phyloP scores from a whole-genome alignment of 2,113 vertebrate genomes.

The Rostratula benghalensis region DNA sequence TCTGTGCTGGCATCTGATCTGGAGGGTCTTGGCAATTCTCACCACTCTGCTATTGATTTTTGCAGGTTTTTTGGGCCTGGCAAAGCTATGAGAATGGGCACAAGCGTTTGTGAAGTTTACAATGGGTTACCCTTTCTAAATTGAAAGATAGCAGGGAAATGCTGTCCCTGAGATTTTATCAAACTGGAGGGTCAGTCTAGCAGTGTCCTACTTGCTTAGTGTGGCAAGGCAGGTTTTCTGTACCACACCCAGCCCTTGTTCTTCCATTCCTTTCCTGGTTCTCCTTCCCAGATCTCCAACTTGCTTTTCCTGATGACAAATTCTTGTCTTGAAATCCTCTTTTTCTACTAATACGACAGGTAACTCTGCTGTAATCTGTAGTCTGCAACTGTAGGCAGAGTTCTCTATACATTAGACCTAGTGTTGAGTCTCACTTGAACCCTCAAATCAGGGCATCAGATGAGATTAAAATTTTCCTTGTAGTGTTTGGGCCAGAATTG shows the following conservation, averaged over 20 bases:
- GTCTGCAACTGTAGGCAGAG: not conserved
- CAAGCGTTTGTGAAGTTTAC: not conserved
- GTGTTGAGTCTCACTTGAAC: not conserved
- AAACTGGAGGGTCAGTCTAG: not conserved
- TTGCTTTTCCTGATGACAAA: not conserved
- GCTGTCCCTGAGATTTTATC: not conserved
- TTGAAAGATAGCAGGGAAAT: not conserved
- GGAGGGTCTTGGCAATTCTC: not conserved
- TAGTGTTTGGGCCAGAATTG: not conserved
- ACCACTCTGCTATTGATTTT: not conserved
- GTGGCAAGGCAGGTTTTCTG: not conserved
- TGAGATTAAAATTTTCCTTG: not conserved
- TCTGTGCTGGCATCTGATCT: not conserved
- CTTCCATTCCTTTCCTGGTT: not conserved
- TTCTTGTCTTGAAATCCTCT: not conserved
- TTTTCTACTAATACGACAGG: not conserved
- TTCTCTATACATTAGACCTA: not conserved
- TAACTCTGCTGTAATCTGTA: not conserved
- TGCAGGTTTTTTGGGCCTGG: not conserved
- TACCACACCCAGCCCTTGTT: not conserved
- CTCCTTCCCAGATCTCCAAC: not conserved
- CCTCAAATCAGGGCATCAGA: not conserved
- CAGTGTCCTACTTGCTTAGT: not conserved
- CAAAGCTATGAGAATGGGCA: not conserved
- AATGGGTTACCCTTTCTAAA: not conserved